Conservation (phyloP, 2,113 vertebrate species). For the Struthio camelus region DNA sequence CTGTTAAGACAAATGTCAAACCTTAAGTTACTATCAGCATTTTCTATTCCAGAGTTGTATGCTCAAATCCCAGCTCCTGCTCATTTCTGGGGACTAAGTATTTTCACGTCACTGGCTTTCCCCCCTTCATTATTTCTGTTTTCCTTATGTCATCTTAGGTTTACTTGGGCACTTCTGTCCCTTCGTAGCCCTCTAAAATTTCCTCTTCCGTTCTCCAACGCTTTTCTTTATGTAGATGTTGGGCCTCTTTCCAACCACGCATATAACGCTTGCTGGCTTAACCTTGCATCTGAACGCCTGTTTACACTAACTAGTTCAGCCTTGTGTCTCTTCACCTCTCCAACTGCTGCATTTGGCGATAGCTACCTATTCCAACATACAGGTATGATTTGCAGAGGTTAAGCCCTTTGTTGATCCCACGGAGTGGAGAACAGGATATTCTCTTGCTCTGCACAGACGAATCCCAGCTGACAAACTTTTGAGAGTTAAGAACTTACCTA, state of each 20-base stretch:
- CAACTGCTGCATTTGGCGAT: not conserved
- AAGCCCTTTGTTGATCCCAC: not conserved
- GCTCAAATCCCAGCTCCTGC: not conserved
- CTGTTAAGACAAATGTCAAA: not conserved
- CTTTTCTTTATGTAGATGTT: accelerated
- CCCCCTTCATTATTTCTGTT: not conserved
- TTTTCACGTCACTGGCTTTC: not conserved
- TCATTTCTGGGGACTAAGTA: not conserved
- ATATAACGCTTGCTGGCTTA: not conserved
- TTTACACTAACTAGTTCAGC: not conserved
- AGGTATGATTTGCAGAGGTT: accelerated
- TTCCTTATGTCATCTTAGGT: not conserved
- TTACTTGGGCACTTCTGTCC: accelerated
- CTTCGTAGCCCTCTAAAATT: not conserved
- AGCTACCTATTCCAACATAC: accelerated
- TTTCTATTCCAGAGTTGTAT: not conserved
- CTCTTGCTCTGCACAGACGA: not conserved
- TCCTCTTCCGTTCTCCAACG: not conserved
- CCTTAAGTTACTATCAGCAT: not conserved
- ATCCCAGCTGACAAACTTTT: not conserved
- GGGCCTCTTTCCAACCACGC: not conserved
- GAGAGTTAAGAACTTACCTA: not conserved
- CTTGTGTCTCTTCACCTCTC: not conserved
- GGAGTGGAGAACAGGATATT: not conserved
- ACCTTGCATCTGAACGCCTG: too few species aligned